Conservation (phyloP, 2,797 vertebrate genomes). For the Gila robusta region DNA sequence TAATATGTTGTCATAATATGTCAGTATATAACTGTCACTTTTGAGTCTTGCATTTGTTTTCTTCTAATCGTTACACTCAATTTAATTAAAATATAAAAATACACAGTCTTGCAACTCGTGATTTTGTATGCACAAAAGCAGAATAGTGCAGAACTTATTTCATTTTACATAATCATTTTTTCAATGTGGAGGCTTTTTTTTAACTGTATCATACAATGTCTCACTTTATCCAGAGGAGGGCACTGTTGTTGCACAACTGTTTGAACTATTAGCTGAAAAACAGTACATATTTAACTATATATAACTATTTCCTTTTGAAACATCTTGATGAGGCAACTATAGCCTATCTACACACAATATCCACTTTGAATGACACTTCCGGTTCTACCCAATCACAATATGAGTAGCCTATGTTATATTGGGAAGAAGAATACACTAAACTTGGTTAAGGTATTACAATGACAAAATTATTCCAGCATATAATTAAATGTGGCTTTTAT, state of each 20-base stretch:
- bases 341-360: background rate
- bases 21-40: background rate
- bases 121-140: background rate
- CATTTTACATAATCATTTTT: background rate
- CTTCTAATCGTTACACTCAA: background rate
- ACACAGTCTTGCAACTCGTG: background rate
- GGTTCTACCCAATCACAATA: background rate
- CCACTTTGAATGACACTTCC: background rate
- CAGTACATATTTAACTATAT: background rate
- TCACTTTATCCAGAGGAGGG: constrained; percentile 27
- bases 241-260: constrained; percentile 1
- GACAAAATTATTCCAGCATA: background rate
- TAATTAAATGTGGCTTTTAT: background rate
- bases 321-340: background rate
- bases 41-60: background rate
- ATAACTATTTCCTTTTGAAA: background rate
- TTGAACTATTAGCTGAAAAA: constrained; percentile 9
- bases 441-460: background rate
- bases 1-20: background rate
- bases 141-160: background rate
- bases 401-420: background rate
- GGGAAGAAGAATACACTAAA: background rate
- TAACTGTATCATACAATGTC: background rate
- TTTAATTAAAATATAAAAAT: background rate
- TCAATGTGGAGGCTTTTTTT: background rate